A percentile compares a stretch with the other conserved stretches of the same genome.
Conservation (phyloP, 1,140 invertebrate genomes). For the Achatina immaculata region DNA sequence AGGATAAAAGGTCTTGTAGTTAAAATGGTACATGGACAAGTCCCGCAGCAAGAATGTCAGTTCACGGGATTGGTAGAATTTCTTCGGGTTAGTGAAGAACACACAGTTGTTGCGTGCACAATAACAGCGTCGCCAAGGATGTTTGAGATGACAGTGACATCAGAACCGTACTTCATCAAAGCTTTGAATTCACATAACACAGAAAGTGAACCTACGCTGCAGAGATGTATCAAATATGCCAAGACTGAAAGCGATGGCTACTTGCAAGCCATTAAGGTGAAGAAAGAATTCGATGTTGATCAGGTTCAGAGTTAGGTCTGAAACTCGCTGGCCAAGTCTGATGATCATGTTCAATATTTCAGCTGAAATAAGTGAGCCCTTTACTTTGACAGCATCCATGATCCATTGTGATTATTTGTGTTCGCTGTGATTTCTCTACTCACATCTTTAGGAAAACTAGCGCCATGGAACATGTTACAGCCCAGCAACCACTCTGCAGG, state of each 20-base stretch:
- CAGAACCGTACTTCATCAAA: conserved; percentile 52
- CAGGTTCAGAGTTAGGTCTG: conserved; percentile 25
- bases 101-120: conserved; percentile 57
- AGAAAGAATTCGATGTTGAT: conserved; percentile 51
- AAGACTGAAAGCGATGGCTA: conserved; percentile 50
- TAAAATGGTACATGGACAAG: conserved; percentile 53
- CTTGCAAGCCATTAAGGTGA: conserved; percentile 55
- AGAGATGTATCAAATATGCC: conserved; percentile 44
- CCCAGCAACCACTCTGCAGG: no score
- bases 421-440: no score
- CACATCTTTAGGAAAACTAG: no score
- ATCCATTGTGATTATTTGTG: no score
- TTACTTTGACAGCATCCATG: no score
- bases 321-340: not conserved
- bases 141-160: conserved; percentile 57
- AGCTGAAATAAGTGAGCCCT: not conserved
- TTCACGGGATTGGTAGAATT: conserved; percentile 59
- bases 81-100: conserved; percentile 56
- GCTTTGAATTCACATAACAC: conserved; percentile 52
- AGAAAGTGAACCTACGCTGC: conserved; percentile 35
- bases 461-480: no score
- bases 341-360: not conserved
- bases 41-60: conserved; percentile 55
- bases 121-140: conserved; percentile 47
- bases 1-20: conserved; percentile 26